Base-by-base conservation (phyloP, 2,113 vertebrate species). In the Rattus rattus region DNA sequence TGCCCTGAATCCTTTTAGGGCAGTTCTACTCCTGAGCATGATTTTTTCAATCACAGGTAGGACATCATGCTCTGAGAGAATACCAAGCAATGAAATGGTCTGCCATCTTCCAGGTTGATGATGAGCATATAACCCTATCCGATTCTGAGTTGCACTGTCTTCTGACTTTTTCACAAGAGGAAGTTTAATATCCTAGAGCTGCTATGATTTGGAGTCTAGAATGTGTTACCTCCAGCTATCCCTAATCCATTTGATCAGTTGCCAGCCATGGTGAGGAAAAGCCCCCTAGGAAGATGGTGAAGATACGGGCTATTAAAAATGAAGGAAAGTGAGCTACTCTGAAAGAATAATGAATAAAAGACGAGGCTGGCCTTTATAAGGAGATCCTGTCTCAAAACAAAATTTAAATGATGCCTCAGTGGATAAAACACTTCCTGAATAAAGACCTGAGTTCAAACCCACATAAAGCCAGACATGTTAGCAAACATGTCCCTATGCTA, bases 121-220 rank as follows among this genome's bases (percentile, higher is more conserved):
- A 81, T n/a, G n/a, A 95, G 36, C 24, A 63, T 4, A 56, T 19
- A 79, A 33, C 30, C 28, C 30, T 17, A 56, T 28, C 16, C 16
- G n/a, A 47, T 13, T 90, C 79, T 59, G 92, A 87, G 30, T 56
- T 54, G 6, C 17, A 56, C 83, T 77, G 69, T 47, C 30, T 73
- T 73, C 59, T 43, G 69, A 73, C 72, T 14, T 77, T 75, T 92
- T 52, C 67, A 49, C 49, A 63, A 52, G 26, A 36, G 61, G 28
- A 87, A 87, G 65, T 70, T 70, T 49, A n/a, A 86, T 86, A 30
- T 86, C 83, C 61, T 85, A 79, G 47, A 96, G 56, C 75, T 7
- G 2, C 63, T 70, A 20, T 36, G 56, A 83, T 85, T 88, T 95
- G 36, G 73, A 12, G 39, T 85, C 81, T 85, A 24, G 24, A 43